Percentiles rank a stretch among this genome's conserved stretches.
These are phyloP conservation scores for Itoplectis maculator DNA, from an alignment of 2,888 invertebrate species.

Conservation along the genomic window DNA sequence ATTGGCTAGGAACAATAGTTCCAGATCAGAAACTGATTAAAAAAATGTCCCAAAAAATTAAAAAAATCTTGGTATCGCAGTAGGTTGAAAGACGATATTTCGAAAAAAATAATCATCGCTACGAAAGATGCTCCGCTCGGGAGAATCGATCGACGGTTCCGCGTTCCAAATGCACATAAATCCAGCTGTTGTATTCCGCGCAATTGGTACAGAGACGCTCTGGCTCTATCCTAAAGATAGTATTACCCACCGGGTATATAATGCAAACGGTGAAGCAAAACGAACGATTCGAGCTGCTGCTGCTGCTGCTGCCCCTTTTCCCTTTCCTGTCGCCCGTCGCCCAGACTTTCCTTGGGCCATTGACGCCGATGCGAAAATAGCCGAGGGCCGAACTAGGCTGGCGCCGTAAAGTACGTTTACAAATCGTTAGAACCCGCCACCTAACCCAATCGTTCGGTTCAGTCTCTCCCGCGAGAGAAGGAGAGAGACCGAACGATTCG, in stretches of 20 bases:
- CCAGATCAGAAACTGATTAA: too few species aligned
- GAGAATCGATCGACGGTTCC: neutral
- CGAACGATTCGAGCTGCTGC: constrained; percentile 12
- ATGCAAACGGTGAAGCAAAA: constrained; percentile 26
- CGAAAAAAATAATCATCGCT: too few species aligned
- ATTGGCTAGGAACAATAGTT: too few species aligned
- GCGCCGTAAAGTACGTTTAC: constrained; percentile 75
- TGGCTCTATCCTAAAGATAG: constrained; percentile 28
- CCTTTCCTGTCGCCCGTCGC: constrained; percentile 59
- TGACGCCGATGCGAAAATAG: constrained; percentile 76
- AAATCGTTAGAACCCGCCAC: constrained; percentile 74
- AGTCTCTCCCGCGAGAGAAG: too few species aligned
- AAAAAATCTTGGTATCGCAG: too few species aligned
- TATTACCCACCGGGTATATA: constrained; percentile 17
- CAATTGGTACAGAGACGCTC: neutral
- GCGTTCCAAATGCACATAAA: neutral
- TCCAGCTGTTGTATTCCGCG: constrained; percentile 9
- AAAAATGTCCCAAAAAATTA: too few species aligned
- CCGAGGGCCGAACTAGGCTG: constrained; percentile 73
- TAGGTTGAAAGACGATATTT: too few species aligned
- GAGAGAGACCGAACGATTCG: constrained; percentile 56
- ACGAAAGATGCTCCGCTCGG: too few species aligned
- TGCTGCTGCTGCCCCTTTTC: constrained; percentile 45
- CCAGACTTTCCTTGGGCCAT: constrained; percentile 73
- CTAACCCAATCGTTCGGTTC: constrained; percentile 64